These are phyloP conservation scores for Pyrochroa serraticornis DNA, from an alignment of 2,888 invertebrate genomes.

Conservation along the genomic window DNA sequence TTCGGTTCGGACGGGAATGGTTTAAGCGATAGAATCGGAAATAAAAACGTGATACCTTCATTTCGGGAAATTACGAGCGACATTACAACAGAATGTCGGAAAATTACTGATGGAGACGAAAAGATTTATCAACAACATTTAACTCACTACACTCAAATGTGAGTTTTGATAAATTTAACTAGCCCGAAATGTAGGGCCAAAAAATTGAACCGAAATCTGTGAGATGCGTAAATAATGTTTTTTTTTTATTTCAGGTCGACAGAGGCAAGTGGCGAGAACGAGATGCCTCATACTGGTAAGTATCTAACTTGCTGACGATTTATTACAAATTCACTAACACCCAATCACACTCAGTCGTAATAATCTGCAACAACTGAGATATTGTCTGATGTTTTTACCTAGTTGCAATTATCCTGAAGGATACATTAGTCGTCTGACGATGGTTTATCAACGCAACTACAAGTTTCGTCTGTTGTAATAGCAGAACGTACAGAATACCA, in stretches of 20 bases:
- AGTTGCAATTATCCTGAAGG: too few species aligned
- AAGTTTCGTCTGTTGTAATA: background rate
- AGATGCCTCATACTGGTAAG: conserved; percentile 49
- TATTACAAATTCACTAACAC: too few species aligned
- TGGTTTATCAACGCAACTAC: background rate
- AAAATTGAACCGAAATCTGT: too few species aligned
- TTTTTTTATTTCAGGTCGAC: conserved; percentile 32
- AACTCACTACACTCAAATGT: too few species aligned
- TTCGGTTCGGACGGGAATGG: background rate
- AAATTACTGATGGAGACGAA: conserved; percentile 12
- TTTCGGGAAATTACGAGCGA: too few species aligned
- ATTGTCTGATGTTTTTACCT: too few species aligned
- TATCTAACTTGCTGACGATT: conserved; percentile 3
- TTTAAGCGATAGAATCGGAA: conserved; percentile 24
- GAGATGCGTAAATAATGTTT: too few species aligned
- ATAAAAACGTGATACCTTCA: conserved; percentile 2
- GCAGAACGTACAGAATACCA: background rate
- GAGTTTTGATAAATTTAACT: too few species aligned
- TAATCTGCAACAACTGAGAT: too few species aligned
- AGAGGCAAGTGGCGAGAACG: conserved; percentile 3
- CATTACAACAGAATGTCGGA: conserved; percentile 17
- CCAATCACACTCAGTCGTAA: too few species aligned
- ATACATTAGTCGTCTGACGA: too few species aligned
- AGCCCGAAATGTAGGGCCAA: too few species aligned
- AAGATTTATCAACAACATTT: conserved; percentile 9